These are phyloP conservation scores for Melinaea menophilus DNA, from an alignment of 2,888 invertebrate species.

Conservation along the genomic window DNA sequence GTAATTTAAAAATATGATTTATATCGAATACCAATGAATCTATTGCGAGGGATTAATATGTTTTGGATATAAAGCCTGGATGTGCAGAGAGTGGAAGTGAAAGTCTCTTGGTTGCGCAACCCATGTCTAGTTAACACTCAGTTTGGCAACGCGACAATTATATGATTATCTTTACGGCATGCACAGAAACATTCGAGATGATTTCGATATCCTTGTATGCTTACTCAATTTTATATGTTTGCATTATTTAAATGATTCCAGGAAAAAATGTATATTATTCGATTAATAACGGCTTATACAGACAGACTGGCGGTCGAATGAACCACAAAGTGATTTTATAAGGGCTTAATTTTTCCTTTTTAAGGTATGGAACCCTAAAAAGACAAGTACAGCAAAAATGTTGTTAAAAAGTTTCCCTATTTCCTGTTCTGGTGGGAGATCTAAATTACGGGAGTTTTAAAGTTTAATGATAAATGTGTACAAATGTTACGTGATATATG, in stretches of 20 bases:
- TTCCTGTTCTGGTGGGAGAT: no score
- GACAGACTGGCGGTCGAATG: no score
- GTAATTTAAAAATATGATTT: no score
- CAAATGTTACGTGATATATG: neutral
- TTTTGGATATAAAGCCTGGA: conserved; percentile 29
- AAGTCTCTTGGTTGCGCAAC: conserved; percentile 34
- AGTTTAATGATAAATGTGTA: no score
- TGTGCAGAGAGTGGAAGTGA: conserved; percentile 31
- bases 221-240: neutral
- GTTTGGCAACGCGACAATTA: conserved; percentile 30
- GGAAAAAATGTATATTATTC: neutral
- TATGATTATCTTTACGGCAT: conserved; percentile 21
- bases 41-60: no score
- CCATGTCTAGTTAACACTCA: conserved; percentile 23
- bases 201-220: conserved; percentile 14
- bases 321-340: no score
- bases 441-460: no score
- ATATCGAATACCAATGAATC: no score
- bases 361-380: neutral
- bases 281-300: no score
- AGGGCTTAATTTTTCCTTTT: no score
- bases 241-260: neutral
- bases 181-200: conserved; percentile 12
- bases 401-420: no score
- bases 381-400: no score